Conservation (phyloP, 2,888 invertebrate genomes). For the Autographa pulchrina region DNA sequence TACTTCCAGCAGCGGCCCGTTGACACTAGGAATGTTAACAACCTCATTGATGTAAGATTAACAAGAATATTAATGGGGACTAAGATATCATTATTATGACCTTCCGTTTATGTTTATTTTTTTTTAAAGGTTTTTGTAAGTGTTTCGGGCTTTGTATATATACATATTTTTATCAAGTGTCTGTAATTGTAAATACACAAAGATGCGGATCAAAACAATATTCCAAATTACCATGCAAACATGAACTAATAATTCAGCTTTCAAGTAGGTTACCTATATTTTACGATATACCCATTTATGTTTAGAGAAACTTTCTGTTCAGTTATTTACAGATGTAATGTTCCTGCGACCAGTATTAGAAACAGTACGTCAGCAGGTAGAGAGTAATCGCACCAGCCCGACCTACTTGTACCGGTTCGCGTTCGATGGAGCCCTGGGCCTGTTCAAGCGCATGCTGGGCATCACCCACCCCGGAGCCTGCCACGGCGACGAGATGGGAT, state of each 20-base stretch:
- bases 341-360: conserved; percentile 89
- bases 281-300: too few relatives aligned
- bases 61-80: background rate
- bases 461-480: conserved; percentile 90
- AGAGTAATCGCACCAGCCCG: conserved; percentile 83
- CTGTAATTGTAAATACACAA: too few relatives aligned
- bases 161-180: too few relatives aligned
- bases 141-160: too few relatives aligned
- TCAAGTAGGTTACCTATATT: too few relatives aligned
- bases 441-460: conserved; percentile 91
- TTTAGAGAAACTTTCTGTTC: conserved; percentile 42
- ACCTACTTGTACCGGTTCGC: conserved; percentile 90
- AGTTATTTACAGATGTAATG: conserved; percentile 91
- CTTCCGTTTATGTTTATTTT: background rate
- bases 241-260: too few relatives aligned
- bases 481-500: conserved; percentile 91
- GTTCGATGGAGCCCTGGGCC: conserved; percentile 90
- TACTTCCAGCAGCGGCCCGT: conserved; percentile 89
- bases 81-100: background rate
- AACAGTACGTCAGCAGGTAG: conserved; percentile 83
- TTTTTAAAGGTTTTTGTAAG: too few relatives aligned
- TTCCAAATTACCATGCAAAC: too few relatives aligned
- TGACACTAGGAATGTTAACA: conserved; percentile 87
- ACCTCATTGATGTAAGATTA: conserved; percentile 87
- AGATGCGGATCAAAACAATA: too few relatives aligned